These are phyloP conservation scores for Graptemys geographica DNA, from an alignment of 2,797 vertebrate species.

Conservation along the genomic window DNA sequence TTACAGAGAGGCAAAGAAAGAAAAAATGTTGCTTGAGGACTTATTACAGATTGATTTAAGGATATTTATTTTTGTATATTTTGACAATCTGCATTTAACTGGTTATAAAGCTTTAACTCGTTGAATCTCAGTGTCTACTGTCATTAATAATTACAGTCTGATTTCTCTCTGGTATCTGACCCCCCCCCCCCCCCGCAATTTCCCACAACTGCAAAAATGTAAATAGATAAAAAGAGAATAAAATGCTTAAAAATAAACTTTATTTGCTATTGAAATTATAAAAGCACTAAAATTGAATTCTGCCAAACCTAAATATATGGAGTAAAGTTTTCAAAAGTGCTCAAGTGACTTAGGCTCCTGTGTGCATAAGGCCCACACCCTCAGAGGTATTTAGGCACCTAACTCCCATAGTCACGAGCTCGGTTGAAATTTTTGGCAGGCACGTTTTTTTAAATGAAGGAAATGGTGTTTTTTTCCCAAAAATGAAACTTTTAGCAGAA, in stretches of 20 bases:
- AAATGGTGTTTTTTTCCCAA: too few species aligned
- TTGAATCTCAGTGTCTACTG: background rate
- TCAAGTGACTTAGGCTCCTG: background rate
- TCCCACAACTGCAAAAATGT: background rate
- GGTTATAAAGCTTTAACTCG: background rate
- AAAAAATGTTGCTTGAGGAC: background rate
- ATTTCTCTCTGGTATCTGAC: background rate
- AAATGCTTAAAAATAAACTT: background rate
- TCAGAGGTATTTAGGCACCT: background rate
- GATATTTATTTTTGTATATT: background rate
- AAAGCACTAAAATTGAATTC: background rate
- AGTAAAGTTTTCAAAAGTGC: background rate
- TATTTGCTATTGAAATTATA: background rate
- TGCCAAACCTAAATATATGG: background rate
- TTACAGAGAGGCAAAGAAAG: background rate
- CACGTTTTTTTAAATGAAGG: too few species aligned
- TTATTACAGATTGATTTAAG: background rate
- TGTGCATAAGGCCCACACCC: background rate
- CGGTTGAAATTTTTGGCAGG: background rate
- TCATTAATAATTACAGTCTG: background rate
- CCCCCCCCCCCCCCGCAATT: background rate
- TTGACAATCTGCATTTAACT: background rate
- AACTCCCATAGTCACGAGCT: background rate
- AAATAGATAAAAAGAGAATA: background rate
- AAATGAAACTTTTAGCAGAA: too few species aligned